Conservation (phyloP, 1,140 invertebrate genomes). For the Apocrypta bakeri region DNA sequence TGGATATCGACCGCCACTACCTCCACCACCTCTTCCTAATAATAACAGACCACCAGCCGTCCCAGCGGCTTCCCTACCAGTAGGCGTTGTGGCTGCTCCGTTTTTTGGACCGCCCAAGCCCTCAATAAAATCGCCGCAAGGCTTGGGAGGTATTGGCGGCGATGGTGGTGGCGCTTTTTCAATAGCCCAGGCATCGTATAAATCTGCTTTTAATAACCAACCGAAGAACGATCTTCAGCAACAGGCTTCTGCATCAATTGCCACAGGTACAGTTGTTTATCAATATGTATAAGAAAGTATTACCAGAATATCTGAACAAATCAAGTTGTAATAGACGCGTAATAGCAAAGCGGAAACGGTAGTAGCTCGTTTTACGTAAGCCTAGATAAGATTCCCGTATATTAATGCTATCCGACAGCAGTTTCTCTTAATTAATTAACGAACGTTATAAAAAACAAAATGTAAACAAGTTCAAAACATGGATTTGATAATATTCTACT, state of each 20-base stretch:
- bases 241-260: neutral
- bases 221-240: conserved; percentile 23
- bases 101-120: neutral
- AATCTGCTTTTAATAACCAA: neutral
- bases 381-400: too few species aligned
- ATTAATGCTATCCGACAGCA: too few species aligned
- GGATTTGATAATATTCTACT: neutral
- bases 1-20: conserved; percentile 56
- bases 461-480: neutral
- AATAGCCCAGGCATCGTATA: neutral
- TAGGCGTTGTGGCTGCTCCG: neutral
- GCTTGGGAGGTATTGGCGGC: neutral
- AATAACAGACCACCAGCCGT: neutral
- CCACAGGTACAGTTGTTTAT: neutral
- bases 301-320: too few species aligned
- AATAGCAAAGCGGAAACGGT: too few species aligned
- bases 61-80: neutral
- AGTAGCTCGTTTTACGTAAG: too few species aligned
- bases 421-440: too few species aligned
- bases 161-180: neutral
- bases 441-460: neutral
- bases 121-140: neutral
- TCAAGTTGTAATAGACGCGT: too few species aligned
- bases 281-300: too few species aligned
- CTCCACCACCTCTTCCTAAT: neutral